Evolutionary conservation across 1,140 invertebrate genomes (phyloP), one percentile per base, ranked within the genome.

Genomic region (Drosophila persimilis): DNA sequence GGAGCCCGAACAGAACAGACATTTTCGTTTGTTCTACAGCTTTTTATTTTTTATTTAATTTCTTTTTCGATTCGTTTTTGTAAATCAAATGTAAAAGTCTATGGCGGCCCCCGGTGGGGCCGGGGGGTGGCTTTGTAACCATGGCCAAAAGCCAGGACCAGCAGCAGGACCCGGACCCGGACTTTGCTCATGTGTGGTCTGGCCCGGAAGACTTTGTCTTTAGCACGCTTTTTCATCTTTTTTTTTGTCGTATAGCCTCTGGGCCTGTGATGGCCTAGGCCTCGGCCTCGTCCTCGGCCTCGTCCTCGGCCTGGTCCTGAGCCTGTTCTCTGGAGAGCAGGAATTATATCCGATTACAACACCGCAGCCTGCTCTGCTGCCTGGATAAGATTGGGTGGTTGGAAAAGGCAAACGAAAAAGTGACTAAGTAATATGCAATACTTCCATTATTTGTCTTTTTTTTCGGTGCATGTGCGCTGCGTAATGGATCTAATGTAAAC

Each of bases 341-440:
- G 77, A 81, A 75, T 86, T 86, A 85, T 85, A 85, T 85, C 81
- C 81, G 81, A 85, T 85, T 85, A 85, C 81, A 81, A 86, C 81
- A 85, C 81, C 81, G 59, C 77, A 86, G 57, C 22, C 74, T 64
- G 65, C 45, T 26, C 56, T 45, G 65, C 63, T 45, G 46, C 35
- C 35, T 5, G 11, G 11, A 39, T 3, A 57, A 24, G 56, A 73
- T 70, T 58, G 48, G 59, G 73, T 67, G 73, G 73, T 70, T 76
- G 44, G 24, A 44, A 39, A 60, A 53, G 39, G 39, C 52, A 50
- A 20, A 7, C 22, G 46, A 41, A 50, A 41, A 47, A 52, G 35
- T 51, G 67, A 53, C 60, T 52, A 73, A 63, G 59, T 73, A 73
- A 64, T 73, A 64, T 41, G 17, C 26, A 8, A 35, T 35, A 3